These are phyloP conservation scores for Axea sp. DNA, from an alignment of 2,888 invertebrate species.

Conservation along the genomic window DNA sequence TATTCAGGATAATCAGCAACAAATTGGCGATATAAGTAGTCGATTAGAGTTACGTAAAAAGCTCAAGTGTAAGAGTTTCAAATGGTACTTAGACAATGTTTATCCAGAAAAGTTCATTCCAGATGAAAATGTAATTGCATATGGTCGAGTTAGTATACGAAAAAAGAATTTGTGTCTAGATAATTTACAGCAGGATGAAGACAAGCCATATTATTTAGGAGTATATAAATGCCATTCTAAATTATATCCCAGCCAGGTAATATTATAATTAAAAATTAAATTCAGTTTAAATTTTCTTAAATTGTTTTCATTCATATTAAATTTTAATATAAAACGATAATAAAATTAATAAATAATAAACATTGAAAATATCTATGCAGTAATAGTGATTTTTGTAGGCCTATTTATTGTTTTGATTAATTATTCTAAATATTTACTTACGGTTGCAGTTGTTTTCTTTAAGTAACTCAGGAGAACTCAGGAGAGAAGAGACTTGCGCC, in stretches of 20 bases:
- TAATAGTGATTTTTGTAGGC: too few relatives aligned
- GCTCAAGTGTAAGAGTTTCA: conserved; percentile 92
- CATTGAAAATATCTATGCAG: too few relatives aligned
- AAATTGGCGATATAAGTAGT: conserved; percentile 89
- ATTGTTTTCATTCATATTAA: too few relatives aligned
- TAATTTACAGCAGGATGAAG: conserved; percentile 87
- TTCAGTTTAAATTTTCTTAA: too few relatives aligned
- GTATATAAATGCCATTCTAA: conserved; percentile 87
- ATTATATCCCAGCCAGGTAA: conserved; percentile 83
- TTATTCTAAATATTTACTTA: too few relatives aligned
- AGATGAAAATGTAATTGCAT: conserved; percentile 88
- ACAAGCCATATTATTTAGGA: conserved; percentile 85
- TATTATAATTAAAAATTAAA: too few relatives aligned
- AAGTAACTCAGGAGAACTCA: conserved; percentile 85
- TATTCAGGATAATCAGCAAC: conserved; percentile 81
- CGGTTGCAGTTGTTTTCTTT: conserved; percentile 85
- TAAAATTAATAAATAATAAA: too few relatives aligned
- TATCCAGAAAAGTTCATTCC: conserved; percentile 95
- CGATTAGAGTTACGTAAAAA: conserved; percentile 88
- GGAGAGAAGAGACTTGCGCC: conserved; percentile 90
- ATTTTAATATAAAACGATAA: too few relatives aligned
- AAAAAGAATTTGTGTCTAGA: conserved; percentile 86
- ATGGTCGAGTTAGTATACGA: conserved; percentile 85
- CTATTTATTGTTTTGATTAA: too few relatives aligned
- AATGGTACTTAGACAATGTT: conserved; percentile 94